Evolutionary conservation across 2,888 invertebrate genomes (phyloP), one percentile per base, ranked within the genome.

Genomic region (Melikaiella ostensackeni): DNA sequence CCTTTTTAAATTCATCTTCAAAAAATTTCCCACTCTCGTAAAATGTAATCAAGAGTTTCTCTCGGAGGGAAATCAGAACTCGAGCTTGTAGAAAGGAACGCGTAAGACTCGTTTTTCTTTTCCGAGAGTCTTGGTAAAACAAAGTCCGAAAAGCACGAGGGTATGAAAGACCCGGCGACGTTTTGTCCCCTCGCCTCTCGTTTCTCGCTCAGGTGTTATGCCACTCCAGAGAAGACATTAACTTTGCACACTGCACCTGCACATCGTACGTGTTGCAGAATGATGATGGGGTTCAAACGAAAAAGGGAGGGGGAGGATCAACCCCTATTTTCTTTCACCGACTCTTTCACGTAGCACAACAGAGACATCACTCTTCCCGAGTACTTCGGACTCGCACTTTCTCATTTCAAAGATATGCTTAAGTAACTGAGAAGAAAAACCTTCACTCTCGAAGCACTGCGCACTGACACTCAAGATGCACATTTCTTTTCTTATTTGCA

Each of bases 241-340:
- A 70, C 70, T 70, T 70, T 70, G 70, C 50, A 70, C 50, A n/a
- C n/a, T 70, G 70, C 70, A 70, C 50, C 70, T 70, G 70, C 70
- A 50, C 50, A 70, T 70, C 70, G 70, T 70, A 70, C 70, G n/a
- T 70, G 70, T 50, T 46, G 70, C 50, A 70, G 70, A 70, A 70
- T 70, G 70, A 42, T 70, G 70, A 50, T 21, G 30, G 50, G 70
- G 50, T 70, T 46, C 27, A 50, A 50, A 70, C 30, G 30, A 70
- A 33, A 50, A 70, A 70, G 50, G 46, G 50, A 30, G 30, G n/a
- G 66, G 30, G 30, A n/a, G 13, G n/a, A 50, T 30, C 50, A 27
- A 30, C 46, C 70, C 50, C 70, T n/a, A 70, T 30, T 50, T 70
- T 30, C 50, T n/a, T 70, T 13, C 70, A 70, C 33, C 50, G 70